Evolutionary conservation across 2,797 vertebrate species (phyloP).

Genomic region (Lates japonicus): DNA sequence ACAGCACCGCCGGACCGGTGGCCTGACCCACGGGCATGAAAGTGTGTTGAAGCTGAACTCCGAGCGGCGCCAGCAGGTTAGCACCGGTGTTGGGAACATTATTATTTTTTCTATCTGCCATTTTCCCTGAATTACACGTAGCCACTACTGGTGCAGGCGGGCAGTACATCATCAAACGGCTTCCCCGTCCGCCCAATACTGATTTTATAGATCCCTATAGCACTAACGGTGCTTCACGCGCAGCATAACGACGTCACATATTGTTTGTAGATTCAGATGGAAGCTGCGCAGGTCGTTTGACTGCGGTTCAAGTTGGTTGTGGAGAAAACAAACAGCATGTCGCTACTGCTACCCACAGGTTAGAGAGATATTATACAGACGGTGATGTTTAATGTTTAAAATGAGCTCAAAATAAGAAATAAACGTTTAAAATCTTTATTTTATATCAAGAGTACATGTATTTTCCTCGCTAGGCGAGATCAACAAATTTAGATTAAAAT

Average conservation of each 20-base stretch:
- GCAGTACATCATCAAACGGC: conserved; percentile 17
- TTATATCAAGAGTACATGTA: rapidly evolving
- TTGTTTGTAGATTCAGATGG: conserved; percentile 63
- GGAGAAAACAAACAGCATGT: not conserved
- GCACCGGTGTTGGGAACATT: conserved; percentile 80
- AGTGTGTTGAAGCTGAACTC: conserved; percentile 94
- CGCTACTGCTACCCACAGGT: conserved; percentile 58
- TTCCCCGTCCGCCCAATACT: not conserved
- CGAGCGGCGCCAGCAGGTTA: conserved; percentile 91
- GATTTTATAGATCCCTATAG: conserved; percentile 36
- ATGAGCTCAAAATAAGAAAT: not conserved
- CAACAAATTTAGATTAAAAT: not conserved
- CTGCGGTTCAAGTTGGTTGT: not conserved
- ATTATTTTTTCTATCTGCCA: conserved; percentile 91
- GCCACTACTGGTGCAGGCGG: conserved; percentile 70
- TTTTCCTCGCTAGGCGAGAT: not conserved
- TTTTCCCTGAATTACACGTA: conserved; percentile 90
- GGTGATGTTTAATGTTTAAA: not conserved
- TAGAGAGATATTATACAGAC: not conserved
- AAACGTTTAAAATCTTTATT: not conserved
- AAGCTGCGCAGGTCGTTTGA: not conserved
- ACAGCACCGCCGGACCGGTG: conserved; percentile 84
- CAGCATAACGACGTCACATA: rapidly evolving
- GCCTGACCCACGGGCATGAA: conserved; percentile 96
- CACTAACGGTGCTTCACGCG: rapidly evolving